A percentile compares a stretch with the other conserved stretches of the same genome.
Evolutionary conservation across 1,140 invertebrate genomes (phyloP).

Genomic region (Stegodyphus dumicola): DNA sequence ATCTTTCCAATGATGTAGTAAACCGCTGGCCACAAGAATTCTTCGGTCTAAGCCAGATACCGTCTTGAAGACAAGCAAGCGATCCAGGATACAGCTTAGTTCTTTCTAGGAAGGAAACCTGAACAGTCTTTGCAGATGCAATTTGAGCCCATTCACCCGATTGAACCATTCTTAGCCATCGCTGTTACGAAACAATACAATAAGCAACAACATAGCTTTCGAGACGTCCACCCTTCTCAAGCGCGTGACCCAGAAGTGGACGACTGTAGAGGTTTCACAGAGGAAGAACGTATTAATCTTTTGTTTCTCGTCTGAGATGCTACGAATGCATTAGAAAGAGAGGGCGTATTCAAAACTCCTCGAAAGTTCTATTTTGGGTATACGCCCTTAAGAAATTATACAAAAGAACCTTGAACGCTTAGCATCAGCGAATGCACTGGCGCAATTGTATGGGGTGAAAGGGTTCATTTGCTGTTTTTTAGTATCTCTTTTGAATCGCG

Average conservation of each 20-base stretch:
- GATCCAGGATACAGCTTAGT: neutral
- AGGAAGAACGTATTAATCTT: conserved; percentile 10
- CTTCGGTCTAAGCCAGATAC: neutral
- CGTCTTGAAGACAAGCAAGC: neutral
- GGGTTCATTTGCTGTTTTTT: conserved; percentile 44
- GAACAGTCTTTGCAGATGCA: neutral
- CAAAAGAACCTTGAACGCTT: conserved; percentile 32
- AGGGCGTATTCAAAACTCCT: conserved; percentile 51
- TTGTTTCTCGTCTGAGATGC: conserved; percentile 51
- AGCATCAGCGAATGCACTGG: neutral
- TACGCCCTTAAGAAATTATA: conserved; percentile 46
- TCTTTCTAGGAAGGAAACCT: neutral
- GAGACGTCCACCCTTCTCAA: conserved; percentile 42
- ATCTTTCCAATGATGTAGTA: neutral
- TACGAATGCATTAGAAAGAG: conserved; percentile 36
- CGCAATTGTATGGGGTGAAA: conserved; percentile 28
- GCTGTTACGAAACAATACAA: neutral
- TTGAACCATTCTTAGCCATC: neutral
- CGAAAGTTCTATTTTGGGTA: conserved; percentile 47
- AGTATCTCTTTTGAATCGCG: neutral
- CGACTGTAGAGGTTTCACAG: neutral
- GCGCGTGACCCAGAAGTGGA: conserved; percentile 54
- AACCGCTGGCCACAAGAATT: neutral
- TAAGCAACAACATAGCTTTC: neutral
- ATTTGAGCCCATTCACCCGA: neutral